These are phyloP conservation scores for Neotoma lepida DNA, from an alignment of 2,113 vertebrate species.

Conservation along the genomic window DNA sequence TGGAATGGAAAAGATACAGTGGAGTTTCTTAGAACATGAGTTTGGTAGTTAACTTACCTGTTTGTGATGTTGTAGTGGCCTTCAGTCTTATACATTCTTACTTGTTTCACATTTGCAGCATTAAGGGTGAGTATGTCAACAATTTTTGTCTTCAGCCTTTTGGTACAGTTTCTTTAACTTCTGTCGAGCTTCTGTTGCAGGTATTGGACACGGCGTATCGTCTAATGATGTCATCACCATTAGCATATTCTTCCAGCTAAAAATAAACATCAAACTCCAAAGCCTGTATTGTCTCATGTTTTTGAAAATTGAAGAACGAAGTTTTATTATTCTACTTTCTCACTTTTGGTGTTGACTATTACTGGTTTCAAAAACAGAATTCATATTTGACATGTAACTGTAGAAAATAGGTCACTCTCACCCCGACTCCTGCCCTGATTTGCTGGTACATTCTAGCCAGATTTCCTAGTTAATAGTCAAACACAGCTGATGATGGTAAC, in stretches of 20 bases:
- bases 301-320: conserved; percentile 81
- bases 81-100: conserved; percentile 68
- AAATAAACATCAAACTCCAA: conserved; percentile 91
- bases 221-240: conserved; percentile 86
- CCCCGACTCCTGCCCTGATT: background rate
- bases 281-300: conserved; percentile 93
- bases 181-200: conserved; percentile 93
- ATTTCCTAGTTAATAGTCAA: background rate
- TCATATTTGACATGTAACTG: conserved; percentile 40
- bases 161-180: conserved; percentile 87
- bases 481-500: background rate
- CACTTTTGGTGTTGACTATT: conserved; percentile 35
- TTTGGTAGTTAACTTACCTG: conserved; percentile 27
- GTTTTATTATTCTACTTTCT: conserved; percentile 52
- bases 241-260: conserved; percentile 88
- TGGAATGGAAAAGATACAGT: background rate
- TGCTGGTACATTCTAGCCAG: background rate
- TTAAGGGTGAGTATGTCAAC: conserved; percentile 84
- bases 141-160: conserved; percentile 75
- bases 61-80: background rate
- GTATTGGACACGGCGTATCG: conserved; percentile 87
- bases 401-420: background rate
- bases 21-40: conserved; percentile 30
- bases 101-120: conserved; percentile 74
- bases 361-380: conserved; percentile 57